Percentiles rank a stretch among this genome's conserved stretches.
Conservation (phyloP, 2,888 invertebrate genomes). For the Aproaerema taeniolella region DNA sequence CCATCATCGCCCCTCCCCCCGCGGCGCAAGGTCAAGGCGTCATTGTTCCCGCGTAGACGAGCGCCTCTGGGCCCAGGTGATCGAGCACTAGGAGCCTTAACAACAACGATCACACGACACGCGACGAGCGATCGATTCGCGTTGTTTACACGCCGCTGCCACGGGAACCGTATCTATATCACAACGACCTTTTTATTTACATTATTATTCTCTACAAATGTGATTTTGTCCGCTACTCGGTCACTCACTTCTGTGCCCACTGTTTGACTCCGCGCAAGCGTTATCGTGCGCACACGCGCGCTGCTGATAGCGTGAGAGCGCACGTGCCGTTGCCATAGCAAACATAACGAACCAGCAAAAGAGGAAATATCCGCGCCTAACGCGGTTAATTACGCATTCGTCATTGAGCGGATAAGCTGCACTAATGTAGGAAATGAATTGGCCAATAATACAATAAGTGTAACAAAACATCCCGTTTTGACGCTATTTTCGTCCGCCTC, state of each 20-base stretch:
- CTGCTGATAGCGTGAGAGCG: conserved; percentile 32
- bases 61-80: conserved; percentile 41
- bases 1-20: conserved; percentile 58
- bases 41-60: conserved; percentile 63
- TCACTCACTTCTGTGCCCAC: too few species aligned
- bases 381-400: not conserved
- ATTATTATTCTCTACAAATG: too few species aligned
- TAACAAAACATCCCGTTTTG: too few species aligned
- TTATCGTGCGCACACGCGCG: conserved; percentile 9
- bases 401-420: not conserved
- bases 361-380: not conserved
- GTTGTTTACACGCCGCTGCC: conserved; percentile 67
- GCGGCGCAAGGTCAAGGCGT: conserved; percentile 73
- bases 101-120: conserved; percentile 29
- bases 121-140: conserved; percentile 58
- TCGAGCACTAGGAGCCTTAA: conserved; percentile 34
- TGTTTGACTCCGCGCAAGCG: too few species aligned
- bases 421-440: too few species aligned
- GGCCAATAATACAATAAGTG: too few species aligned
- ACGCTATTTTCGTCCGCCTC: too few species aligned
- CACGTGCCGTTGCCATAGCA: conserved; percentile 46
- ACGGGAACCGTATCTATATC: conserved; percentile 69
- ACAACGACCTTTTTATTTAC: too few species aligned
- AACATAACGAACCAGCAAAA: conserved; percentile 28
- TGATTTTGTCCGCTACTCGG: not conserved